Evolutionary conservation across 2,797 vertebrate genomes (phyloP).

Genomic region (Geotrypetes seraphini): DNA sequence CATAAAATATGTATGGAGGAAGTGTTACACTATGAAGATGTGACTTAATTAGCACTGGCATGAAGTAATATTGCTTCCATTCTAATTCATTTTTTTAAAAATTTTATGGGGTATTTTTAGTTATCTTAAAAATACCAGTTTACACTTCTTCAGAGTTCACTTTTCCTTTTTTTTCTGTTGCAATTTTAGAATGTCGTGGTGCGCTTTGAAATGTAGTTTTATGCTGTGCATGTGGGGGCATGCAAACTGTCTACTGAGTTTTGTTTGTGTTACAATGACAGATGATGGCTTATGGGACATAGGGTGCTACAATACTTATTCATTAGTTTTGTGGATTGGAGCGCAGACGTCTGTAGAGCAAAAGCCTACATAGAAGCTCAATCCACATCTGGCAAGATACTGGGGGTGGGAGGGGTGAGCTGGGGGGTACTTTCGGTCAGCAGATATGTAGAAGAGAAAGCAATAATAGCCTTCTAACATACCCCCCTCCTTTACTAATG

Average conservation of each 20-base stretch:
- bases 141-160: background rate
- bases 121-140: too few species aligned
- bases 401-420: background rate
- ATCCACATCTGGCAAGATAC: conserved; percentile 61
- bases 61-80: too few species aligned
- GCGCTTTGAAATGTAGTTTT: too few species aligned
- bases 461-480: too few species aligned
- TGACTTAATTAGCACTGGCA: too few species aligned
- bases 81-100: too few species aligned
- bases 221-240: background rate
- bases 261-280: background rate
- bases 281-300: conserved; percentile 44
- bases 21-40: too few species aligned
- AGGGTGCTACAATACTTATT: conserved; percentile 58
- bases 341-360: conserved; percentile 50
- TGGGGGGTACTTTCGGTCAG: background rate
- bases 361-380: conserved; percentile 29
- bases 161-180: background rate
- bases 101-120: too few species aligned
- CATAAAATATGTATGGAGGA: too few species aligned
- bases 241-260: background rate
- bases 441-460: background rate
- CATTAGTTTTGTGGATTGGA: conserved; percentile 71
- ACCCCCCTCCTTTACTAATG: too few species aligned
- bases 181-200: too few species aligned